These are phyloP conservation scores for Drosophila rubida DNA, from an alignment of 2,888 invertebrate species.

Conservation along the genomic window DNA sequence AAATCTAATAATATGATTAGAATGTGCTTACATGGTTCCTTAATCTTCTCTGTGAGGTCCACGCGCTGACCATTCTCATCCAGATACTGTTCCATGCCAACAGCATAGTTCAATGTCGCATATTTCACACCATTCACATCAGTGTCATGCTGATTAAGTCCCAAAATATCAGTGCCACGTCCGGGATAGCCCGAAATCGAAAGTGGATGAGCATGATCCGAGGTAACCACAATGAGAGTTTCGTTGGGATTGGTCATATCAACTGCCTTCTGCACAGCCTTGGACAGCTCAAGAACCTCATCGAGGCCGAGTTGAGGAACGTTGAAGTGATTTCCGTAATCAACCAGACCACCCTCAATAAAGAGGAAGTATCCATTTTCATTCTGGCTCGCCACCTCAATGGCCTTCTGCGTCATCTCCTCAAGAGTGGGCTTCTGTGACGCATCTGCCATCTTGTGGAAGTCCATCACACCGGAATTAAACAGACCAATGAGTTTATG, in stretches of 20 bases:
- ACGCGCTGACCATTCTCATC: constrained; percentile 60
- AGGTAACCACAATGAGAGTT: constrained; percentile 92
- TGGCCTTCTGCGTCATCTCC: constrained; percentile 89
- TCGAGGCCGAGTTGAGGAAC: constrained; percentile 89
- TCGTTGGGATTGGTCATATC: constrained; percentile 87
- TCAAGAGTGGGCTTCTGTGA: constrained; percentile 86
- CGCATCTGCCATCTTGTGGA: constrained; percentile 85
- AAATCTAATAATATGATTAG: not conserved
- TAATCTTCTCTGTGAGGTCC: constrained; percentile 56
- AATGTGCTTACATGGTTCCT: constrained; percentile 38
- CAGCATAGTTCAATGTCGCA: constrained; percentile 90
- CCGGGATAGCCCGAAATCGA: constrained; percentile 90
- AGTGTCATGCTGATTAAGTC: constrained; percentile 84
- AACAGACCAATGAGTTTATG: constrained; percentile 87
- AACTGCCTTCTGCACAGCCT: constrained; percentile 88
- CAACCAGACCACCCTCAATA: constrained; percentile 87
- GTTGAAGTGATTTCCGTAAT: constrained; percentile 87
- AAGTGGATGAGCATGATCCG: constrained; percentile 93
- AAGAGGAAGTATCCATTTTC: constrained; percentile 89
- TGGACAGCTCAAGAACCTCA: constrained; percentile 91
- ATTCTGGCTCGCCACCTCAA: constrained; percentile 86
- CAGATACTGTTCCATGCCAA: constrained; percentile 86
- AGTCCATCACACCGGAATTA: constrained; percentile 86
- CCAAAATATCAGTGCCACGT: constrained; percentile 85
- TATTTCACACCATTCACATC: constrained; percentile 88